phyloP scores from a whole-genome alignment of 2,113 vertebrate species.

The rabbit (Oryctolagus cuniculus) region mOryCun1.1 NC_091441.1:94361501-94362000 shows the following conservation, averaged over 20 bases:
- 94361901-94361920: neutral
- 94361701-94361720: neutral
- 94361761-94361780: neutral
- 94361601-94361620: neutral
- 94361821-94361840: slow-evolving; percentile 41
- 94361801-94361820: neutral
- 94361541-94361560: too few relatives aligned
- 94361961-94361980: neutral
- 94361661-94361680: neutral
- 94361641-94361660: neutral
- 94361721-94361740: neutral
- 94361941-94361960: neutral
- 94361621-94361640: neutral
- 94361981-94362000: neutral
- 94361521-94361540: too few relatives aligned
- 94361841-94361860: neutral
- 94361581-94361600: too few relatives aligned
- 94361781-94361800: neutral
- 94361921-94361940: neutral
- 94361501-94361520: too few relatives aligned
- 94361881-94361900: neutral
- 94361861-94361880: neutral
- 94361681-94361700: neutral
- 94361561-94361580: too few relatives aligned
- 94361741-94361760: neutral